phyloP scores from a whole-genome alignment of 1,140 invertebrate genomes.

The Scaptomyza graminum region DNA sequence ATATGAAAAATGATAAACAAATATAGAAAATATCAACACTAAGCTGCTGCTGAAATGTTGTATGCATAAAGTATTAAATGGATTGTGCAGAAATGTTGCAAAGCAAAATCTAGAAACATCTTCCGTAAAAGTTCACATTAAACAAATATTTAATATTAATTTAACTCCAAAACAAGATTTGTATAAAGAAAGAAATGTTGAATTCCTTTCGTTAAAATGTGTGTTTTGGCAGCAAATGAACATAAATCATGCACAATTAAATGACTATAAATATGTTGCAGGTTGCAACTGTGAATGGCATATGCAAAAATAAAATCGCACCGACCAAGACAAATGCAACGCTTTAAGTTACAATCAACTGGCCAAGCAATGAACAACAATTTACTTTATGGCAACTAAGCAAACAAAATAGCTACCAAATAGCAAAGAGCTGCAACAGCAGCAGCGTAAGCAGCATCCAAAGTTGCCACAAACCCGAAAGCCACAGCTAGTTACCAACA shows the following conservation, averaged over 20 bases:
- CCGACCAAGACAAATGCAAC: constrained; percentile 55
- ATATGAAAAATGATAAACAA: neutral
- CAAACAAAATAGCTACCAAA: constrained; percentile 26
- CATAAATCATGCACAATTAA: neutral
- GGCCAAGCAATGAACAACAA: constrained; percentile 69
- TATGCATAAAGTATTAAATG: no score
- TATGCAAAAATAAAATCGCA: constrained; percentile 31
- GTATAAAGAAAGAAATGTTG: no score
- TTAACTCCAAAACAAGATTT: no score
- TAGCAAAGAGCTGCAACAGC: constrained; percentile 19
- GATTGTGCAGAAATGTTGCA: no score
- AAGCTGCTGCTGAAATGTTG: neutral
- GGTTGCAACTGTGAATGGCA: constrained; percentile 7
- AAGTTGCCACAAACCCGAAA: constrained; percentile 55
- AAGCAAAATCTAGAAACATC: no score
- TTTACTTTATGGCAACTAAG: constrained; percentile 74
- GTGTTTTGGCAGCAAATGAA: neutral
- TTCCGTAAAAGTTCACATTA: no score
- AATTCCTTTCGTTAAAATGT: neutral
- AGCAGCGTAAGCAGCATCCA: constrained; percentile 15
- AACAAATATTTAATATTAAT: no score
- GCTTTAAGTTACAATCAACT: constrained; percentile 65
- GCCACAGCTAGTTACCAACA: constrained; percentile 53
- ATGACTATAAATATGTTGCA: neutral
- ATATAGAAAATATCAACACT: neutral